Percentiles rank a stretch among this genome's conserved stretches.
Conservation (phyloP, 2,888 invertebrate species). For the Agonopterix arenella region DNA sequence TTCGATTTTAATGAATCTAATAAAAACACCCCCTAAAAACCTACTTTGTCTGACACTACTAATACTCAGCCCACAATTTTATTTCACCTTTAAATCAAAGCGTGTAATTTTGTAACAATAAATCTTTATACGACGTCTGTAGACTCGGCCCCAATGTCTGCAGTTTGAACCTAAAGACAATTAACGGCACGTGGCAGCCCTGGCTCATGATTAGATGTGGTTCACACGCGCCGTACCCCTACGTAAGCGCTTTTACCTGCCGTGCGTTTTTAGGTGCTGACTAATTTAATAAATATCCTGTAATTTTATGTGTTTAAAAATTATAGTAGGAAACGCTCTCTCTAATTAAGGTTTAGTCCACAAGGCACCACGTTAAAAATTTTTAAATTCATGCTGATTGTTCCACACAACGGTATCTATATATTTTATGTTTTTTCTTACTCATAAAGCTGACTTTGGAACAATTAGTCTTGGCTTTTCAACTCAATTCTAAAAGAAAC, state of each 20-base stretch:
- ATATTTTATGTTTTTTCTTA: too few relatives aligned
- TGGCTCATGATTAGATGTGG: constrained; percentile 3
- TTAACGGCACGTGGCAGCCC: constrained; percentile 52
- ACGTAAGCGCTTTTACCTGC: too few relatives aligned
- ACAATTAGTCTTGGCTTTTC: neutral
- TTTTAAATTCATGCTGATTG: too few relatives aligned
- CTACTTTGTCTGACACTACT: neutral
- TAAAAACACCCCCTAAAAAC: neutral
- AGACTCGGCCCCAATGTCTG: constrained; percentile 16
- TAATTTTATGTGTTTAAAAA: too few relatives aligned
- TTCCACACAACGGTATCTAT: too few relatives aligned
- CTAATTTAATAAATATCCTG: too few relatives aligned
- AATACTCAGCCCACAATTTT: neutral
- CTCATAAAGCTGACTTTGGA: too few relatives aligned
- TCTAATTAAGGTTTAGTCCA: too few relatives aligned
- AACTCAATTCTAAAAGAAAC: neutral
- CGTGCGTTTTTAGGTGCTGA: too few relatives aligned
- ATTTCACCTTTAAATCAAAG: constrained; percentile 26
- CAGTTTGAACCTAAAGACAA: constrained; percentile 43
- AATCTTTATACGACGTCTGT: constrained; percentile 23
- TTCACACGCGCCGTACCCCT: constrained; percentile 2
- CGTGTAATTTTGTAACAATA: constrained; percentile 49
- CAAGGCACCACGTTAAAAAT: too few relatives aligned
- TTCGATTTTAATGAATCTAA: neutral
- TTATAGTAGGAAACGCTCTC: too few relatives aligned